A percentile compares a stretch with the other conserved stretches of the same genome.
phyloP scores from a whole-genome alignment of 2,797 vertebrate genomes.

The Rhinella marina region DNA sequence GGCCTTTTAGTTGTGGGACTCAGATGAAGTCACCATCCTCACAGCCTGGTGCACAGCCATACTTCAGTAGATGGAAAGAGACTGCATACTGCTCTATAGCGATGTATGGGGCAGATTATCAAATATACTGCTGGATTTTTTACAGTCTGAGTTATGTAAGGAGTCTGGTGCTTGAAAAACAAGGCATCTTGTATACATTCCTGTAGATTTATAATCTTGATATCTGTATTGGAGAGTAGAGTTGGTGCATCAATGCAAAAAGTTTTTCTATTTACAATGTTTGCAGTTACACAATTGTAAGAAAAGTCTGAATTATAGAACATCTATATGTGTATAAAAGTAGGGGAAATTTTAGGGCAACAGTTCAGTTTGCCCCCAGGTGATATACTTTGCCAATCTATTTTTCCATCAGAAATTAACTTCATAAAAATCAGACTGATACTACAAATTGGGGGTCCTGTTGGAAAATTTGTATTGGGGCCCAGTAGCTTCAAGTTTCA shows the following conservation, averaged over 20 bases:
- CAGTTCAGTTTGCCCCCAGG: no score
- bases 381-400: background rate
- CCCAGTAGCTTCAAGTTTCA: no score
- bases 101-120: constrained; percentile 10
- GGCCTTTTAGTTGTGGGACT: constrained; percentile 60
- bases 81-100: background rate
- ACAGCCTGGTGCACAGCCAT: constrained; percentile 30
- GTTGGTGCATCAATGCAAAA: background rate
- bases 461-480: no score
- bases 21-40: constrained; percentile 46
- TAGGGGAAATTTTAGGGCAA: background rate
- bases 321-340: background rate
- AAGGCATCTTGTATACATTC: constrained; percentile 13
- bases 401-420: background rate
- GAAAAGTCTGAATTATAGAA: background rate
- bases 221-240: background rate
- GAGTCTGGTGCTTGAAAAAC: background rate
- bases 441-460: no score
- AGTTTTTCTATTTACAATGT: background rate
- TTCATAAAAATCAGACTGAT: background rate
- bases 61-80: constrained; percentile 41
- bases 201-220: background rate
- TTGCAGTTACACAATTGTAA: background rate
- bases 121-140: constrained; percentile 19
- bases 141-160: constrained; percentile 6